Base-by-base conservation (phyloP, 2,797 vertebrate genomes). In the Molossus molossus region DNA sequence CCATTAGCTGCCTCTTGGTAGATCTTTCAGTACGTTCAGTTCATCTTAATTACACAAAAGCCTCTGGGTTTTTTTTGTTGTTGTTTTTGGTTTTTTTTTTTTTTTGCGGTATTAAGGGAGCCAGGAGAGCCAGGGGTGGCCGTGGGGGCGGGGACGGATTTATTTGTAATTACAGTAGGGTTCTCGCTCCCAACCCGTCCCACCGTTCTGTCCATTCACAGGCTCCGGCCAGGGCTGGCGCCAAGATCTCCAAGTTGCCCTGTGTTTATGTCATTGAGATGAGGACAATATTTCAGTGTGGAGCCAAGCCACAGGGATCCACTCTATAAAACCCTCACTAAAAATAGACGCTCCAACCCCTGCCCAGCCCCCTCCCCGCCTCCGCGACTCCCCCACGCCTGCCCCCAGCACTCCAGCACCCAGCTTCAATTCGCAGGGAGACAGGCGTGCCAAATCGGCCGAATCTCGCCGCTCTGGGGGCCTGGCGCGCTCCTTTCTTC, bases 201-300 rank as follows among this genome's bases (percentile, higher is more conserved):
- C 98, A 97, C 98, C 90, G 93, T 97, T 97, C 97, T 98, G 98
- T 98, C 97, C 98, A 98, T 98, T 98, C 98, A 98, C 98, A 98
- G 98, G 98, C 98, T 98, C 98, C 95, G 98, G 98, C 98, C 98
- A 98, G 98, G 97, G 98, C 98, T 99, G 98, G 99, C 98, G 99
- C 99, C 99, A 99, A 98, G 98, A 98, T 98, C 98, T 98, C 98
- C 98, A 97, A 98, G 97, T 98, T 98, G 98, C 98, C 98, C 98
- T 98, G 98, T 99, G 98, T 99, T 98, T 98, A 98, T 99, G 98
- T 99, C 98, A 98, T 98, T 98, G 98, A 99, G 98, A 98, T 98
- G 97, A 98, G 98, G 98, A 99, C 98, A 98, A 98, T 99, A 98
- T 99, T 99, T 99, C 98, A 99, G 98, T 98, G 98, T 98, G 98